Percentiles rank a stretch among this genome's conserved stretches.
These are phyloP conservation scores for Ceyx melanurus DNA, from an alignment of 2,113 vertebrate species.

Conservation along the genomic window DNA sequence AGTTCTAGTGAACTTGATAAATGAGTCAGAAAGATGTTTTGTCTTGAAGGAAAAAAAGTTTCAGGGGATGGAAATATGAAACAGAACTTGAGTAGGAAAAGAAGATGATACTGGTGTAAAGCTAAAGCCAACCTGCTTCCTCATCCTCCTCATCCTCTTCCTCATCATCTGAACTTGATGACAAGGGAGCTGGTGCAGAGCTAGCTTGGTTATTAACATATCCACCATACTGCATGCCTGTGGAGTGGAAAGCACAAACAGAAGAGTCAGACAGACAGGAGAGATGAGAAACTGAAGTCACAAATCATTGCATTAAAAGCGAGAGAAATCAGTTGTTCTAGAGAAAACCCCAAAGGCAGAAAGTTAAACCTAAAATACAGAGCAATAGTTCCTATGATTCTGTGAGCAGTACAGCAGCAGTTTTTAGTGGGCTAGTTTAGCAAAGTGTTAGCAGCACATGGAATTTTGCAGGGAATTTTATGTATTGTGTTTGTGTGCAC, in stretches of 20 bases:
- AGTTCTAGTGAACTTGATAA: background rate
- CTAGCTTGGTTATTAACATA: conserved; percentile 94
- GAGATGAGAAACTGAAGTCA: conserved; percentile 71
- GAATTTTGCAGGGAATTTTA: background rate
- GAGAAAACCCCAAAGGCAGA: conserved; percentile 69
- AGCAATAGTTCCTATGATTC: background rate
- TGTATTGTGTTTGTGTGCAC: too few species aligned
- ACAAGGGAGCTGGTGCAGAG: conserved; percentile 90
- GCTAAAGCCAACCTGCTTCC: conserved; percentile 99
- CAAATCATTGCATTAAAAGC: conserved; percentile 73
- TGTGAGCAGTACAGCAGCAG: conserved; percentile 38
- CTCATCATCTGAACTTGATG: conserved; percentile 97
- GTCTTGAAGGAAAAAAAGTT: background rate
- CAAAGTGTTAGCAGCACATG: conserved; percentile 20
- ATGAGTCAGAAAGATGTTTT: background rate
- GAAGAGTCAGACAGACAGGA: conserved; percentile 75
- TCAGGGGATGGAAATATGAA: conserved; percentile 24
- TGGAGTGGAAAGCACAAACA: conserved; percentile 88
- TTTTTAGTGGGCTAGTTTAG: conserved; percentile 5
- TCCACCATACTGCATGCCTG: conserved; percentile 95
- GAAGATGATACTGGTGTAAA: conserved; percentile 80
- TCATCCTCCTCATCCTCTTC: conserved; percentile 93
- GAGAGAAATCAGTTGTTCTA: conserved; percentile 63
- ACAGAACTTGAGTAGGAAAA: conserved; percentile 59
- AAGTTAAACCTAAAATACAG: background rate